Evolutionary conservation across 2,113 vertebrate genomes (phyloP).

Genomic region (Phrynosoma blainvillii): DNA sequence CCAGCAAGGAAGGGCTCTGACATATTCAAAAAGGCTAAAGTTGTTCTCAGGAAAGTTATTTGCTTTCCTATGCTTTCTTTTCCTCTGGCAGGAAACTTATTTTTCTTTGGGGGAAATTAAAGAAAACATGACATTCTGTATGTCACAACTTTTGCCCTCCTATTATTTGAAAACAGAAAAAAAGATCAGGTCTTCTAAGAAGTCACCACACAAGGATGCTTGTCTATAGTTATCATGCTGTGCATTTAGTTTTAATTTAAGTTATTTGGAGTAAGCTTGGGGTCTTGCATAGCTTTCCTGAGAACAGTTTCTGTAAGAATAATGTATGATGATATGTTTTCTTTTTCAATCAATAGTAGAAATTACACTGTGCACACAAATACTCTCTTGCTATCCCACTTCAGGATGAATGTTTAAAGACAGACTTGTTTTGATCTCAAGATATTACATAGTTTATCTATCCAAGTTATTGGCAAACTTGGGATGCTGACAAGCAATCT

Average conservation of each 20-base stretch:
- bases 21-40: not conserved
- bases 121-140: conserved; percentile 6
- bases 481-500: conserved; percentile 7
- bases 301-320: not conserved
- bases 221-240: not conserved
- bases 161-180: not conserved
- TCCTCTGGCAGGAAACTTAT: not conserved
- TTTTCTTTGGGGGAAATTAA: conserved; percentile 14
- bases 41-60: conserved; percentile 1
- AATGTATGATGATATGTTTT: not conserved
- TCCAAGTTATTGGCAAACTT: not conserved
- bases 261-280: not conserved
- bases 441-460: conserved; percentile 7
- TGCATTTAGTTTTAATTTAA: not conserved
- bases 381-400: not conserved
- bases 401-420: not conserved
- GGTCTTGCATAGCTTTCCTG: not conserved
- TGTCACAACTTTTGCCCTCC: not conserved
- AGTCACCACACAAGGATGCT: not conserved
- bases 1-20: not conserved
- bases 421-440: conserved; percentile 6
- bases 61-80: conserved; percentile 20
- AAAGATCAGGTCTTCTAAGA: not conserved
- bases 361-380: not conserved
- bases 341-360: conserved; percentile 9